phyloP scores from a whole-genome alignment of 2,113 vertebrate genomes.

The Cettia cetti region DNA sequence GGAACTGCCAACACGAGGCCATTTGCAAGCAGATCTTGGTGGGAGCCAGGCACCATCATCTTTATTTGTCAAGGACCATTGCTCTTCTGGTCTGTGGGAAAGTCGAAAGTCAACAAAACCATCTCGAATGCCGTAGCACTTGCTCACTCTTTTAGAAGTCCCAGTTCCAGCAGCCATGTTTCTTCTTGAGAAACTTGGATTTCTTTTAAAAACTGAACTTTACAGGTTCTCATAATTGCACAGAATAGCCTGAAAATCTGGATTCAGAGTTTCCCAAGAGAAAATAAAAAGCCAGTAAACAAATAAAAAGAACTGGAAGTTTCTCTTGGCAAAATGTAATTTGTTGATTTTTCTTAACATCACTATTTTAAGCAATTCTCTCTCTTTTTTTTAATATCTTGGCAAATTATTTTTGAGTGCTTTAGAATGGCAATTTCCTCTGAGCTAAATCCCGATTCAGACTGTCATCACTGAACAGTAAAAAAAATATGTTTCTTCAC shows the following conservation, averaged over 20 bases:
- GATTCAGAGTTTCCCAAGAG: slow-evolving; percentile 20
- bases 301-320: slow-evolving; percentile 38
- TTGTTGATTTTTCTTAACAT: slow-evolving; percentile 34
- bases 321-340: slow-evolving; percentile 36
- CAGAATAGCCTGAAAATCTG: slow-evolving; percentile 27
- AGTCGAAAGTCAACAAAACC: not conserved
- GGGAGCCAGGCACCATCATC: not conserved
- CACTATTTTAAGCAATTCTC: not conserved
- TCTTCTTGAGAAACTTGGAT: slow-evolving; percentile 32
- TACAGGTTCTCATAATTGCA: not conserved
- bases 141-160: not conserved
- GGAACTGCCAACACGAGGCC: not conserved
- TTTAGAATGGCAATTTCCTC: not conserved
- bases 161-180: not conserved
- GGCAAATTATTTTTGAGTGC: not conserved
- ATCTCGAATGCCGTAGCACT: not conserved
- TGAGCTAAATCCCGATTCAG: not conserved
- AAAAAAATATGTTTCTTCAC: not conserved
- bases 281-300: slow-evolving; percentile 36
- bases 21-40: not conserved
- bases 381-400: not conserved
- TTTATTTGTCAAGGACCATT: not conserved
- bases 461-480: not conserved
- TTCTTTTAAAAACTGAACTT: not conserved
- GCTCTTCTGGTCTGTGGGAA: not conserved